Evolutionary conservation across 1,140 invertebrate species (phyloP).

Genomic region (Bombus superbus): DNA sequence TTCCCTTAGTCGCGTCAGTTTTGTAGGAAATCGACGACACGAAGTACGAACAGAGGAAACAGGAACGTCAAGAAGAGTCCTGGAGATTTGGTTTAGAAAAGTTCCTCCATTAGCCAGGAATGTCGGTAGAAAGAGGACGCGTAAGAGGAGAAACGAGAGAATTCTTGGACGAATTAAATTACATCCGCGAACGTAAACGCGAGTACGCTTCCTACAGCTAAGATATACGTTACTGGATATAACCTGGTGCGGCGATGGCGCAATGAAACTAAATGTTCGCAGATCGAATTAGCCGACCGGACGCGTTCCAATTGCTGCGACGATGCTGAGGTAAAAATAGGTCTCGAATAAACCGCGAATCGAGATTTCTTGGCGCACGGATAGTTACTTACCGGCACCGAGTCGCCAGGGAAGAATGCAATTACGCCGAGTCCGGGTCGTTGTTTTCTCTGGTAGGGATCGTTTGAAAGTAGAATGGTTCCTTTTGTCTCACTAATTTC

Average conservation of each 20-base stretch:
- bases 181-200: neutral
- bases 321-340: neutral
- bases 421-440: slow-evolving; percentile 17
- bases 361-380: neutral
- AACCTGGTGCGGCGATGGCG: neutral
- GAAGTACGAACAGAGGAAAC: neutral
- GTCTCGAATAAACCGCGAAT: neutral
- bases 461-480: neutral
- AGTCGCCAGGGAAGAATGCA: slow-evolving; percentile 5
- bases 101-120: neutral
- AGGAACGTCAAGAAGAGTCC: neutral
- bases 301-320: neutral
- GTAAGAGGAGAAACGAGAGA: neutral
- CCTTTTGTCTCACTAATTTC: slow-evolving; percentile 37
- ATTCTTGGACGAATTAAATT: neutral
- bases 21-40: neutral
- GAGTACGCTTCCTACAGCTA: neutral
- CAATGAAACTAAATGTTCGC: neutral
- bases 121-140: too few relatives aligned
- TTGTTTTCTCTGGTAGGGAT: neutral
- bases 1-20: neutral
- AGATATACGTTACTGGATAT: neutral
- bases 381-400: neutral
- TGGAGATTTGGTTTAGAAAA: neutral
- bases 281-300: neutral